Evolutionary conservation across 2,113 vertebrate species (phyloP), one percentile per base, ranked within the genome.

Genomic region (Dissostichus mawsoni): DNA sequence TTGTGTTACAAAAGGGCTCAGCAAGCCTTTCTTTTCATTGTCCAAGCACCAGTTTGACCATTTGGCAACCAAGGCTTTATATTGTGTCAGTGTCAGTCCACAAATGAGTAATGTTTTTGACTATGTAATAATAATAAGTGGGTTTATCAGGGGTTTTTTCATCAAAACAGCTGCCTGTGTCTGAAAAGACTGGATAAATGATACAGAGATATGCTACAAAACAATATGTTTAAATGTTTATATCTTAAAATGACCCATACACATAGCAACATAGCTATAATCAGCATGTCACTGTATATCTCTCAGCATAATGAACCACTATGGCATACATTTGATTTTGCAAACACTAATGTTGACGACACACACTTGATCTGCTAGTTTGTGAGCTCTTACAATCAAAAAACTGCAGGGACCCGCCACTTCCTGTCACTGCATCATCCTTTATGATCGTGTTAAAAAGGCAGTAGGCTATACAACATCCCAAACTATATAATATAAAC

Each of bases 321-420:
- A 63, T 6, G 1, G 48, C 55, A 74, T 67, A 29, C 13, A 81
- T 80, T 64, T 74, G 29, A 68, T 78, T 51, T 84, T 77, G 18
- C 68, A 74, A 80, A 25, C 59, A 56, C 58, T 64, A 52, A 53
- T 12, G 29, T 33, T 51, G 29, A 71, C 76, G 8, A 5, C 66
- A 82, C 47, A 76, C 80, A 52, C 67, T 59, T 44, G 36, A 58
- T 66, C 59, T 59, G 29, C 41, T 59, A 50, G 77, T 78, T 79
- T 55, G 51, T 71, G 73, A 81, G 66, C 44, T 1, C 69, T 65
- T 84, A 74, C 48, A 81, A 64, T 87, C 57, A 47, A 71, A 74
- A 29, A 88, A 74, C 80, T 81, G 72, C 83, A 84, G 62, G 71
- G 71, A 68, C 74, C 61, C 76, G 74, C 62, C 78, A 66, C 57